Conservation (phyloP, 2,797 vertebrate genomes). For the Betta splendens region DNA sequence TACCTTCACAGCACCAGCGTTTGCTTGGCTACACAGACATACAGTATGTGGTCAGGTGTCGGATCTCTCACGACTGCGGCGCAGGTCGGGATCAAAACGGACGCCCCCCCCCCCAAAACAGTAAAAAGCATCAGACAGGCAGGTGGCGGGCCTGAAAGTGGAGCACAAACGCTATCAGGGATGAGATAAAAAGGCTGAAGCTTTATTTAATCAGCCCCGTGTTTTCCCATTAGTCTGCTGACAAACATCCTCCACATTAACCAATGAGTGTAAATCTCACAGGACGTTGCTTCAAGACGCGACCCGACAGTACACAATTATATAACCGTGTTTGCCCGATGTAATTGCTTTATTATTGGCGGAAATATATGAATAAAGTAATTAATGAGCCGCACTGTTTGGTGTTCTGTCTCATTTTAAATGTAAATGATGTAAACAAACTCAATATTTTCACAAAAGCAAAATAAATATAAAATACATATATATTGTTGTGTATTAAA, state of each 20-base stretch:
- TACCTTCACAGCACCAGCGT: slow-evolving; percentile 9
- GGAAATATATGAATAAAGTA: slow-evolving; percentile 11
- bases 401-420: slow-evolving; percentile 17
- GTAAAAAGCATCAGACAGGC: not conserved
- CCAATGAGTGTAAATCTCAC: slow-evolving; percentile 26
- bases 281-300: slow-evolving; percentile 10
- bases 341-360: slow-evolving; percentile 45
- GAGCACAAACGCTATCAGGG: slow-evolving; percentile 19
- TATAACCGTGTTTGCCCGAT: slow-evolving; percentile 26
- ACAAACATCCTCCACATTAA: slow-evolving; percentile 39
- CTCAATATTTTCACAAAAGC: too few species aligned
- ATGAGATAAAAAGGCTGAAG: slow-evolving; percentile 45
- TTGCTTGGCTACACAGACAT: slow-evolving; percentile 33
- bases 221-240: slow-evolving; percentile 47
- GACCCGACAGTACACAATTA: not conserved
- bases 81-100: not conserved
- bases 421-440: slow-evolving; percentile 35
- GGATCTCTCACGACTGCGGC: slow-evolving; percentile 51
- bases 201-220: slow-evolving; percentile 58
- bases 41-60: slow-evolving; percentile 46
- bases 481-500: too few species aligned
- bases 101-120: slow-evolving; percentile 1
- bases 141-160: slow-evolving; percentile 24
- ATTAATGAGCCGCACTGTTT: slow-evolving; percentile 30
- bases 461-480: too few species aligned